A percentile compares a stretch with the other conserved stretches of the same genome.
Evolutionary conservation across 2,888 invertebrate genomes (phyloP).

Genomic region (Chymomyza fuscimana): DNA sequence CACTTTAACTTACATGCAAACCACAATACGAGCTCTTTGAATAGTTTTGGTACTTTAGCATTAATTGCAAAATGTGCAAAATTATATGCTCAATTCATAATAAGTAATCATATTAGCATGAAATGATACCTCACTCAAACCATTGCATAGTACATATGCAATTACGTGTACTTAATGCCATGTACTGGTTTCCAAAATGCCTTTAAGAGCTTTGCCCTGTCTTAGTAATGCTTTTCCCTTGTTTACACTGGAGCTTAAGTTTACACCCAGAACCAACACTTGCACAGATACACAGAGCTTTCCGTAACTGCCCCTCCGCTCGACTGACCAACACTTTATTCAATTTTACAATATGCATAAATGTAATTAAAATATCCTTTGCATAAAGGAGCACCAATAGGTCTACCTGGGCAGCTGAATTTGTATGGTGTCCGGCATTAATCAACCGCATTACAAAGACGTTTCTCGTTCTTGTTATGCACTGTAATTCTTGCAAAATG

Average conservation of each 20-base stretch:
- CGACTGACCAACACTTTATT: constrained; percentile 48
- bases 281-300: neutral
- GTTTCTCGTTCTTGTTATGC: constrained; percentile 30
- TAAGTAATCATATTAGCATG: constrained; percentile 9
- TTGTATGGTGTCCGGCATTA: constrained; percentile 63
- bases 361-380: constrained; percentile 70
- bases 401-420: constrained; percentile 46
- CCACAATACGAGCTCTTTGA: neutral
- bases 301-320: neutral
- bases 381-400: constrained; percentile 59
- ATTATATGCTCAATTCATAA: constrained; percentile 38
- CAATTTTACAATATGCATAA: constrained; percentile 71
- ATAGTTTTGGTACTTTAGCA: neutral
- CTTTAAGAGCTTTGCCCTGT: constrained; percentile 46
- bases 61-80: constrained; percentile 38
- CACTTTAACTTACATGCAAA: neutral
- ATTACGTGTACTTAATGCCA: too few species aligned
- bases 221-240: constrained; percentile 60
- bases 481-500: too few species aligned
- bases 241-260: constrained; percentile 65
- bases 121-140: constrained; percentile 22
- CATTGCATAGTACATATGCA: neutral
- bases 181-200: constrained; percentile 16
- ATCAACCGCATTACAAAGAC: constrained; percentile 52
- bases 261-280: constrained; percentile 14